A percentile compares a stretch with the other conserved stretches of the same genome.
phyloP scores from a whole-genome alignment of 2,113 vertebrate genomes.

The Illadopsis cleaveri region DNA sequence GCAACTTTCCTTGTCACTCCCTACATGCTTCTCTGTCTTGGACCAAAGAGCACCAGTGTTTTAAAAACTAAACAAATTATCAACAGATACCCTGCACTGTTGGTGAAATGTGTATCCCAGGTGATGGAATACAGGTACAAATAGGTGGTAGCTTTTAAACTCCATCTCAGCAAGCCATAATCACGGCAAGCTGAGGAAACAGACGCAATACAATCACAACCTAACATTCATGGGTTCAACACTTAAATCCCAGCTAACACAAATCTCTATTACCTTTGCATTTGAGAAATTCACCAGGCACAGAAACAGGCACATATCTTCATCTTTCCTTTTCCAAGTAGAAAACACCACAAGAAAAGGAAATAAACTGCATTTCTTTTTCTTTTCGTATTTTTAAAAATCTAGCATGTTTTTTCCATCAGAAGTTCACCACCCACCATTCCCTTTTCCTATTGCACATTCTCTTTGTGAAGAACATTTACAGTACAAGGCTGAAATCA shows the following conservation, averaged over 20 bases:
- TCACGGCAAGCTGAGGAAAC: neutral
- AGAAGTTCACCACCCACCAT: neutral
- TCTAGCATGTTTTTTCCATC: neutral
- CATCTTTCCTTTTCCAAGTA: constrained; percentile 11
- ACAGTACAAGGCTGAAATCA: constrained; percentile 66
- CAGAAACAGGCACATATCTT: constrained; percentile 49
- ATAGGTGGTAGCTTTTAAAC: constrained; percentile 44
- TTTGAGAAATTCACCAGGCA: constrained; percentile 58
- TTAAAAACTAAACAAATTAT: neutral
- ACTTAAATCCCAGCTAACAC: neutral
- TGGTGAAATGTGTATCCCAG: constrained; percentile 48
- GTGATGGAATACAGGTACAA: constrained; percentile 37
- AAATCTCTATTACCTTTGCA: constrained; percentile 21
- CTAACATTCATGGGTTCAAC: constrained; percentile 17
- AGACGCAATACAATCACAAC: neutral
- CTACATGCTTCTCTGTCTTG: neutral
- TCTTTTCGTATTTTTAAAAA: neutral
- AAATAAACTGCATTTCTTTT: neutral
- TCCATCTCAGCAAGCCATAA: neutral
- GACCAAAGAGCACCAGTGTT: constrained; percentile 52
- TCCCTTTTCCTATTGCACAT: constrained; percentile 57
- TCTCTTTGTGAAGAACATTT: constrained; percentile 59
- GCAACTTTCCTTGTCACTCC: neutral
- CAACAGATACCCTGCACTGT: constrained; percentile 2
- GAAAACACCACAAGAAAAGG: neutral